Conservation (phyloP, 2,797 vertebrate species). For the Ptychobarbus kaznakovi region DNA sequence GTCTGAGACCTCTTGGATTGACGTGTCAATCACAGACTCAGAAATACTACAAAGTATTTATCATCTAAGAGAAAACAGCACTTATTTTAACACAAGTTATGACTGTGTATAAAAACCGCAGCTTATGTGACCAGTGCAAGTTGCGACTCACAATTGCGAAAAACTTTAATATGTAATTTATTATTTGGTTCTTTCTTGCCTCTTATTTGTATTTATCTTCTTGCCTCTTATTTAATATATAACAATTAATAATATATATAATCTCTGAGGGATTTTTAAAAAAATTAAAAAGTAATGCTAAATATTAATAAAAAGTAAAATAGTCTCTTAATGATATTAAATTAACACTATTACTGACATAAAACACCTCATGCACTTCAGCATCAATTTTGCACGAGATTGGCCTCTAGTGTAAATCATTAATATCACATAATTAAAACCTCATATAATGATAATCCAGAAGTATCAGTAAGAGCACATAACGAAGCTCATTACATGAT, state of each 20-base stretch:
- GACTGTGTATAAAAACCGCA: neutral
- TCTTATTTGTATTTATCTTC: no score
- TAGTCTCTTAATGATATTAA: neutral
- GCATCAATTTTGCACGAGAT: conserved; percentile 5
- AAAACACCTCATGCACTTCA: conserved; percentile 20
- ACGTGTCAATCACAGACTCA: neutral
- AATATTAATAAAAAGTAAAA: neutral
- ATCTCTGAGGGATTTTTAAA: no score
- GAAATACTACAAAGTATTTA: neutral
- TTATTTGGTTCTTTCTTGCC: no score
- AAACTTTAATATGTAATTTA: neutral
- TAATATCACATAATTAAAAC: conserved; percentile 54
- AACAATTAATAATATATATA: no score
- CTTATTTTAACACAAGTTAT: neutral
- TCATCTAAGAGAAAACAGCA: neutral
- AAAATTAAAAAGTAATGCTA: no score
- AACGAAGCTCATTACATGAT: conserved; percentile 65
- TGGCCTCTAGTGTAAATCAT: conserved; percentile 45
- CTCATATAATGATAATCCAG: conserved; percentile 56
- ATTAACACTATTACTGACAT: neutral
- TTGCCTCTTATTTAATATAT: no score
- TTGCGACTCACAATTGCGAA: neutral
- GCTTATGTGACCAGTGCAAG: neutral
- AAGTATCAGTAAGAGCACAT: conserved; percentile 65
- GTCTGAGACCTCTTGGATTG: neutral